Evolutionary conservation across 1,140 invertebrate species (phyloP).

Genomic region (Ips nitidus): DNA sequence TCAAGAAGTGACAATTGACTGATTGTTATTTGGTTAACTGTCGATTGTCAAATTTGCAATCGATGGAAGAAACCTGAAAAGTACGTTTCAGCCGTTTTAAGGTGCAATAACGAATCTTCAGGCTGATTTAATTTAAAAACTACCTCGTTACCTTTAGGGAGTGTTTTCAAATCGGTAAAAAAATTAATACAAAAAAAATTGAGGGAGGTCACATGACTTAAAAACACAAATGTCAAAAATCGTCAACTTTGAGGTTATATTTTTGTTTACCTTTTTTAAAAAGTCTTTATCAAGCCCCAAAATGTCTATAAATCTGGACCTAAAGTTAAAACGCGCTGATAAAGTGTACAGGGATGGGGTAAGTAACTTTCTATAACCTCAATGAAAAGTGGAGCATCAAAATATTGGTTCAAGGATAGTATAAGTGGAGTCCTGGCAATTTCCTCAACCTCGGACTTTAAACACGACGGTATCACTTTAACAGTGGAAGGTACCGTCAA

Average conservation of each 20-base stretch:
- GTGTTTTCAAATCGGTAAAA: too few relatives aligned
- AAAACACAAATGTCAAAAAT: too few relatives aligned
- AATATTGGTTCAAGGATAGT: slow-evolving; percentile 63
- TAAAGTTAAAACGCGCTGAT: slow-evolving; percentile 76
- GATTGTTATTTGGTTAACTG: too few relatives aligned
- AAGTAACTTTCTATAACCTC: slow-evolving; percentile 48
- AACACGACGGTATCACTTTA: slow-evolving; percentile 89
- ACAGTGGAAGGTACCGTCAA: slow-evolving; percentile 87
- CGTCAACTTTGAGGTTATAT: too few relatives aligned
- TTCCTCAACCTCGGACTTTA: slow-evolving; percentile 74
- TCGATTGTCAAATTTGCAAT: too few relatives aligned
- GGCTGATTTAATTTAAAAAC: too few relatives aligned
- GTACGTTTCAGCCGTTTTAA: too few relatives aligned
- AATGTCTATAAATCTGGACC: slow-evolving; percentile 71
- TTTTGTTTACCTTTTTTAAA: neutral
- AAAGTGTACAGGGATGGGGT: slow-evolving; percentile 85
- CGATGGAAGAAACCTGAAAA: too few relatives aligned
- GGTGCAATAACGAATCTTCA: too few relatives aligned
- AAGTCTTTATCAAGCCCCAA: neutral
- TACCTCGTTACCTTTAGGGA: too few relatives aligned
- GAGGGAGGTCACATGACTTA: too few relatives aligned
- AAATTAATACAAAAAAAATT: too few relatives aligned
- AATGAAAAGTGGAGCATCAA: neutral
- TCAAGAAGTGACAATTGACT: neutral
- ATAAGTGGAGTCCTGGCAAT: slow-evolving; percentile 80